Evolutionary conservation across 2,797 vertebrate genomes (phyloP), one percentile per base, ranked within the genome.

Genomic region (Chromobotia macracanthus): DNA sequence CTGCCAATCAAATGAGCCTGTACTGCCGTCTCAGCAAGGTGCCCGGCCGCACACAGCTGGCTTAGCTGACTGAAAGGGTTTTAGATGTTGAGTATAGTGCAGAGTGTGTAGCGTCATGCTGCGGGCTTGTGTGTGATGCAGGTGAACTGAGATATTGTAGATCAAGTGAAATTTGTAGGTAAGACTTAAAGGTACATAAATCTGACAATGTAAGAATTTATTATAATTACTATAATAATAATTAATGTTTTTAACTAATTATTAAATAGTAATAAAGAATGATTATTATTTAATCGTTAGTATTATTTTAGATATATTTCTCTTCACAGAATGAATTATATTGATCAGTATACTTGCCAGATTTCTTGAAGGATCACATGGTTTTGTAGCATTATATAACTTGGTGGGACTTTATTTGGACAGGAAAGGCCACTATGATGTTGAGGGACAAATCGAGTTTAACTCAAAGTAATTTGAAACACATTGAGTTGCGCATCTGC

Each of bases 21-120:
- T 85, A 82, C 80, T 84, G 89, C 88, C 87, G 82, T 80, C 85
- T 92, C 90, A 91, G 90, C 89, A 90, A 81, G 84, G 83, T 84
- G 84, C 81, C 69, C 41, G 9, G 72, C 72, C 86, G 63, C 80
- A 19, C 81, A 82, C 79, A 86, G 84, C 85, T 83, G n/a, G 80
- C 78, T 81, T 73, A 73, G 61, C 71, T 81, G 72, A 81, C 70
- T 61, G 55, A 70, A 66, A 31, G 35, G 46, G 80, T 72, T 84
- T 84, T 75, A 82, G 83, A 70, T 82, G 73, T 72, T 67, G 81
- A 84, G 74, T 51, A 23, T 66, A 66, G 78, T 68, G 41, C 25
- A 35, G 68, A 56, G 50, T 79, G 69, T 72, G 77, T 46, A 63
- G 63, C n/a, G 77, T 64, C 56, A 53, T 56, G 50, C 69, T 55